These are phyloP conservation scores for Aurelia sp. DNA, from an alignment of 30 jellyfish, hydroid and myxozoan species.

Conservation along the genomic window DNA sequence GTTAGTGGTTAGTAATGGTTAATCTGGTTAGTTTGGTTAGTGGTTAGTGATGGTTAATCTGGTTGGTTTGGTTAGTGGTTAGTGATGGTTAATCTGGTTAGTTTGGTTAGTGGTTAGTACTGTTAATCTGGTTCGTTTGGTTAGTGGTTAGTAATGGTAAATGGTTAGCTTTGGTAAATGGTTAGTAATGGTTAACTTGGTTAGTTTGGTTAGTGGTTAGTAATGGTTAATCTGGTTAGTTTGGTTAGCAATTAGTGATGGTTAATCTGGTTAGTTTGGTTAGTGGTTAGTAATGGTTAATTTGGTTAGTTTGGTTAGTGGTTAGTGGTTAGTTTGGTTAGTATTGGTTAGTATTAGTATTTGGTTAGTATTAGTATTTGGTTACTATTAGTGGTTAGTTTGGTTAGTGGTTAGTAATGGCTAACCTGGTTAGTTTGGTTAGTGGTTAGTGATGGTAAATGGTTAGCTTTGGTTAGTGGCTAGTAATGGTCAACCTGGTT, in stretches of 20 bases:
- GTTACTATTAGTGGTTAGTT: slow-evolving; percentile 14
- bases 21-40: background rate
- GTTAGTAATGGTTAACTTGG: background rate
- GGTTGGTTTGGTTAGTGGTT: background rate
- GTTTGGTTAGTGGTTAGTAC: background rate
- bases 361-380: slow-evolving; percentile 15
- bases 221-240: background rate
- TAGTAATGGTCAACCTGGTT: background rate
- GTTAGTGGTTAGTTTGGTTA: background rate
- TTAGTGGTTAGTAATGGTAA: background rate
- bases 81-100: background rate
- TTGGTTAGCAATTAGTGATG: background rate
- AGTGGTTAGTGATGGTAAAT: slow-evolving; percentile 11
- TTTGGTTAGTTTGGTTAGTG: background rate
- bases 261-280: background rate
- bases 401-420: background rate
- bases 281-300: too few species aligned
- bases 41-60: too few species aligned
- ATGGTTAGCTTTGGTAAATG: background rate
- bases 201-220: background rate
- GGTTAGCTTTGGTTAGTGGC: slow-evolving; percentile 16
- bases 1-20: slow-evolving; percentile 3
- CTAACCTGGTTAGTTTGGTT: background rate
- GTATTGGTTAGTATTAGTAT: background rate
- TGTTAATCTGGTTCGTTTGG: background rate